Conservation (phyloP, 2,797 vertebrate species). For the Gambelia wislizenii region DNA sequence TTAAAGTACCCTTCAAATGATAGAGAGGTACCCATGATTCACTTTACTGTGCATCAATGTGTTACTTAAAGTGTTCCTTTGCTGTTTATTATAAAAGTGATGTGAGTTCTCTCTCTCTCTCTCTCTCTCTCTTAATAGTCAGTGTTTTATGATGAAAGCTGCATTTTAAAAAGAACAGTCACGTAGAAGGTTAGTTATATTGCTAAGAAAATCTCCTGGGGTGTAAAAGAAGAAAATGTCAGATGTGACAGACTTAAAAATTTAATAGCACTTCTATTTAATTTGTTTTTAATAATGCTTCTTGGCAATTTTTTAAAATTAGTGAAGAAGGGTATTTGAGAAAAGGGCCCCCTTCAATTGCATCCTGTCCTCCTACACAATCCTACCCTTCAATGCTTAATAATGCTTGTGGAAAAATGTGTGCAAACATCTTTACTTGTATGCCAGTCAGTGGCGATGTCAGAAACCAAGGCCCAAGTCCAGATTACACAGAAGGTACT, state of each 20-base stretch:
- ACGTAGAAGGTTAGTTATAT: not conserved
- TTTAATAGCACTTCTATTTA: constrained; percentile 22
- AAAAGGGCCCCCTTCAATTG: not conserved
- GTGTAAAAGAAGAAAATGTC: constrained; percentile 2
- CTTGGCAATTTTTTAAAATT: constrained; percentile 25
- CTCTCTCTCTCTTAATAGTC: not conserved
- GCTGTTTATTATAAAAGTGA: not conserved
- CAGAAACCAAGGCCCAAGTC: not conserved
- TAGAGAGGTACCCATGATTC: constrained; percentile 5
- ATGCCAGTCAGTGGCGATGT: not conserved
- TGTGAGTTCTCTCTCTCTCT: not conserved
- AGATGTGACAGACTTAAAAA: constrained; percentile 13
- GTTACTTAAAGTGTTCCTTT: constrained; percentile 19
- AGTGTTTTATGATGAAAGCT: not conserved
- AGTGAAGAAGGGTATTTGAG: not conserved
- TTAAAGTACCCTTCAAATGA: constrained; percentile 12
- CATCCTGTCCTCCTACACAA: not conserved
- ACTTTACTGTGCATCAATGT: constrained; percentile 9
- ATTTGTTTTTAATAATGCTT: constrained; percentile 31
- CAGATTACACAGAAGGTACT: not conserved
- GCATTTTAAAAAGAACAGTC: not conserved
- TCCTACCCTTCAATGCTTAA: not conserved
- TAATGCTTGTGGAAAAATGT: not conserved
- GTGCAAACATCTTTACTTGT: not conserved
- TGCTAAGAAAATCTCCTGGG: not conserved